Base-by-base conservation (phyloP, 2,888 invertebrate species). In the Sialis lutaria region DNA sequence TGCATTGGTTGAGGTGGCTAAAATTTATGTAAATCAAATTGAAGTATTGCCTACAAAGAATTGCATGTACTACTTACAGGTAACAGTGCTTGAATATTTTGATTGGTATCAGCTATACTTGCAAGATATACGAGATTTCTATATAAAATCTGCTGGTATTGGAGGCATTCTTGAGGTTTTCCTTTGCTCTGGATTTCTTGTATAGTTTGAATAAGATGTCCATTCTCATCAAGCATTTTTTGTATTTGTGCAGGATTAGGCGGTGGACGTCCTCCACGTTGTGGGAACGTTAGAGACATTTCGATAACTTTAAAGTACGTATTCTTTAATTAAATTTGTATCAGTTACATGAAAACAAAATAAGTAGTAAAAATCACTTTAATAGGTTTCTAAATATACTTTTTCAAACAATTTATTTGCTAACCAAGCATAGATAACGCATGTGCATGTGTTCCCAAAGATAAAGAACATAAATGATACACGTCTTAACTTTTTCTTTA, bases 201-300 rank as follows among this genome's bases (percentile, higher is more conserved):
- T 60, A 97, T 95, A 6, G 91, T 90, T 70, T 95, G 91, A 58
- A 97, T 96, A 41, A 97, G 73, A 63, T 93, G 91, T 56, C 88
- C 88, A 65, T 97, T 97, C 68, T 97, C 97, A 69, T 97, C 96
- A 50, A 97, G 73, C 79, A 97, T 84, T 77, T 95, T 90, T 64
- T 91, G 90, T 57, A 91, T 86, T 67, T 88, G 88, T 44, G 82
- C 81, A 50, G 86, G 81, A 63, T 76, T 88, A 40, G 86, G 79
- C 45, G 88, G 82, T 50, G 75, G 77, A 48, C 81, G 77, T 60
- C 75, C 74, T 48, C 80, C 79, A 60, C 81, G 73, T 59, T 79
- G 78, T 49, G 78, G 81, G 64, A 82, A 84, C 49, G 81, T 75
- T 56, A 82, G 75, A 42, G 83, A 83, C 83, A 83, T 83, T 47